phyloP scores from a whole-genome alignment of 1,140 invertebrate species.

The Drosophila asahinai region DNA sequence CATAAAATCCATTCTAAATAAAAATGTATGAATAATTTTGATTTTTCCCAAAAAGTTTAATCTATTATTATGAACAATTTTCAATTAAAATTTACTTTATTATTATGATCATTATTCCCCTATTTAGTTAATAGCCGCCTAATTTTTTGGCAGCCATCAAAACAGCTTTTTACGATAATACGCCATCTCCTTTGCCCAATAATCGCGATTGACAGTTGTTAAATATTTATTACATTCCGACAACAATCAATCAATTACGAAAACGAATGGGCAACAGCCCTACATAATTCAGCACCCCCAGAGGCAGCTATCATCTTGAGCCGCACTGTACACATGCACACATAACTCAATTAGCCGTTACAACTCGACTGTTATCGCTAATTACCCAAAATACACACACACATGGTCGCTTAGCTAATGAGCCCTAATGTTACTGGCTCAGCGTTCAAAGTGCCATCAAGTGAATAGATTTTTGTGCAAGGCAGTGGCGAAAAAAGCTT shows the following conservation, averaged over 20 bases:
- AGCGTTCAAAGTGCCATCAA: slow-evolving; percentile 39
- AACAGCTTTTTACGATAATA: background rate
- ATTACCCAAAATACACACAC: slow-evolving; percentile 37
- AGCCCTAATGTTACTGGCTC: slow-evolving; percentile 42
- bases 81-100: background rate
- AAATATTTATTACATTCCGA: slow-evolving; percentile 27
- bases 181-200: background rate
- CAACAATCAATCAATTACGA: slow-evolving; percentile 30
- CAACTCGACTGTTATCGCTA: slow-evolving; percentile 48
- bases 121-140: background rate
- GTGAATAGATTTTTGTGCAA: slow-evolving; percentile 50
- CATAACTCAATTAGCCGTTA: slow-evolving; percentile 47
- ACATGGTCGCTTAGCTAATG: slow-evolving; percentile 32
- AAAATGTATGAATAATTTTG: no score
- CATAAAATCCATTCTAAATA: no score
- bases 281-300: slow-evolving; percentile 25
- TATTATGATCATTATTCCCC: no score
- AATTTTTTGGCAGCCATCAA: background rate
- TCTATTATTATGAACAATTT: background rate
- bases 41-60: background rate
- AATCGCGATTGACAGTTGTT: background rate
- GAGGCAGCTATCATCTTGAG: slow-evolving; percentile 23
- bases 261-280: background rate
- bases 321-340: slow-evolving; percentile 12
- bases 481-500: slow-evolving; percentile 25